phyloP scores from a whole-genome alignment of 92 coral and sea anemone species.

The Phenganax stokvisi region DNA sequence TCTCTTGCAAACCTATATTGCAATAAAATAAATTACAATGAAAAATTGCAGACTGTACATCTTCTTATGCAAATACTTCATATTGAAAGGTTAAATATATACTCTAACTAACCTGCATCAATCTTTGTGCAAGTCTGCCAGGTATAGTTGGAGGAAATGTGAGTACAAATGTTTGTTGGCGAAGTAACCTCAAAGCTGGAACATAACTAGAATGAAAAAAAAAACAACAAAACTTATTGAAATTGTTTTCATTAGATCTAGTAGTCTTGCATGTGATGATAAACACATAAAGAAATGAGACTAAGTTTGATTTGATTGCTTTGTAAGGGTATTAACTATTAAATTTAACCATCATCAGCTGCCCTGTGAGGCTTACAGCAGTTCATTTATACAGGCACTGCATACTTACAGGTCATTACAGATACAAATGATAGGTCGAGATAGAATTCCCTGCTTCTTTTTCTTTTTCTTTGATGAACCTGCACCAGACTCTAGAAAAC shows the following conservation, averaged over 20 bases:
- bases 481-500: constrained; percentile 2
- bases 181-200: constrained; percentile 81
- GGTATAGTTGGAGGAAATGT: constrained; percentile 87
- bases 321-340: not conserved
- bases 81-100: not conserved
- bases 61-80: not conserved
- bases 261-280: not conserved
- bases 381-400: too few relatives aligned
- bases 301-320: not conserved
- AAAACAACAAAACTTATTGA: too few relatives aligned
- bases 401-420: constrained; percentile 96
- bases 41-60: not conserved
- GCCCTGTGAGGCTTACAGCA: too few relatives aligned
- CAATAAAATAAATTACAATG: not conserved
- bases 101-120: constrained; percentile 58
- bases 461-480: constrained; percentile 56
- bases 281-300: not conserved
- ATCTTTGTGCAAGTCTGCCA: constrained; percentile 70
- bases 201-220: constrained; percentile 55
- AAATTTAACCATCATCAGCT: not conserved
- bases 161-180: constrained; percentile 81
- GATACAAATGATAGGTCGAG: constrained; percentile 91
- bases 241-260: too few relatives aligned
- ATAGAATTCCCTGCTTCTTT: constrained; percentile 57
- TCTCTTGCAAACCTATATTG: constrained; percentile 65